Percentiles rank a stretch among this genome's conserved stretches.
phyloP scores from a whole-genome alignment of 2,888 invertebrate genomes.

The Nephrotoma appendiculata region DNA sequence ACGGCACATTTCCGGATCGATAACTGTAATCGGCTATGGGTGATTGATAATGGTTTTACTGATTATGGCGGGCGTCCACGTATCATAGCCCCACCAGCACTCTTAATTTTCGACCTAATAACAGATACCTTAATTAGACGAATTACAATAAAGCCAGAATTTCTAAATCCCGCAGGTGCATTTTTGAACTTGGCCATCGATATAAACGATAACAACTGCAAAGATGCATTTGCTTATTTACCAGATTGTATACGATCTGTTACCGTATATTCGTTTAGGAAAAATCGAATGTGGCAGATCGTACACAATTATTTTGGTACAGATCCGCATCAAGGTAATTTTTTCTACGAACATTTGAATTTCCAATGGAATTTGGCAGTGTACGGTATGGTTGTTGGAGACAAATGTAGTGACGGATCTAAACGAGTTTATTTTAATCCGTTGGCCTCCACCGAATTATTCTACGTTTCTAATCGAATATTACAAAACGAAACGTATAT shows the following conservation, averaged over 20 bases:
- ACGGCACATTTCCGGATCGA: not conserved
- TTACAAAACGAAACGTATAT: not conserved
- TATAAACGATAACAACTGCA: not conserved
- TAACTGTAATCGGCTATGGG: not conserved
- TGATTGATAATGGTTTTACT: not conserved
- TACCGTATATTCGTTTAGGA: not conserved
- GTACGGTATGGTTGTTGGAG: not conserved
- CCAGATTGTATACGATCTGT: not conserved
- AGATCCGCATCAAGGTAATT: not conserved
- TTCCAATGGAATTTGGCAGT: not conserved
- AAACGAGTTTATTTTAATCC: not conserved
- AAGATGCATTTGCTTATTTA: not conserved
- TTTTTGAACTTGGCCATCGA: not conserved
- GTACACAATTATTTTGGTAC: not conserved
- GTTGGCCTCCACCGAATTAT: not conserved
- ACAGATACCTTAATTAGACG: not conserved
- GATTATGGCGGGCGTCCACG: not conserved
- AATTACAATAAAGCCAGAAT: not conserved
- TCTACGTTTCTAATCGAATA: not conserved
- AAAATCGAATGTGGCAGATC: not conserved
- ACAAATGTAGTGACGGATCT: not conserved
- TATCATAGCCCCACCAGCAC: not conserved
- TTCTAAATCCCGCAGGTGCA: not conserved
- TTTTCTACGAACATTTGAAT: not conserved
- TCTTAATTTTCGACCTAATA: not conserved